Percentiles rank a stretch among this genome's conserved stretches.
phyloP scores from a whole-genome alignment of 2,797 vertebrate species.

The Paramormyrops hopkinsi region DNA sequence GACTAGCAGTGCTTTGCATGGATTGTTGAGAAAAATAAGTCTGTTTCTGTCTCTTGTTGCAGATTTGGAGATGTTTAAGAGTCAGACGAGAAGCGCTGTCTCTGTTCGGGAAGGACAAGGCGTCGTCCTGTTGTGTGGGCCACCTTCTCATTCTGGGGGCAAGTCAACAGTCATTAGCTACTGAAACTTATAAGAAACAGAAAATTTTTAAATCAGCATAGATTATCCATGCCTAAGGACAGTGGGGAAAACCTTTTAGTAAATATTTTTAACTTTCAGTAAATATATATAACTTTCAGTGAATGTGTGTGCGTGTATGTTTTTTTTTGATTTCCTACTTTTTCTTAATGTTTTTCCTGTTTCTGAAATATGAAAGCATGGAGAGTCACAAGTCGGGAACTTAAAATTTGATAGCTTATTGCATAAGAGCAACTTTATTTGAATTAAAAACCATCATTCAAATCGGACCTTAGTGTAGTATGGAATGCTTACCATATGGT shows the following conservation, averaged over 20 bases:
- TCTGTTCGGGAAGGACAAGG: conserved; percentile 91
- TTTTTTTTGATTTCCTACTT: not conserved
- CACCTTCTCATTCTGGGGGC: conserved; percentile 78
- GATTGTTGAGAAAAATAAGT: not conserved
- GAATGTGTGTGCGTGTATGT: not conserved
- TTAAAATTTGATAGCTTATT: not conserved
- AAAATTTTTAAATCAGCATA: not conserved
- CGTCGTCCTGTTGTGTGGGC: conserved; percentile 84
- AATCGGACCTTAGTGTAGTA: not conserved
- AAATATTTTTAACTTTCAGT: not conserved
- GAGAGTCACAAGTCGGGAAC: not conserved
- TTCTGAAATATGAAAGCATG: not conserved
- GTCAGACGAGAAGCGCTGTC: conserved; percentile 73
- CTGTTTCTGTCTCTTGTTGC: conserved; percentile 25
- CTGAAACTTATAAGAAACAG: not conserved
- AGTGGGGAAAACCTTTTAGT: not conserved
- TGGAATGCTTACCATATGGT: not conserved
- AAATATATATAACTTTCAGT: not conserved
- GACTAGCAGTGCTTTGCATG: not conserved
- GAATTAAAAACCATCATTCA: not conserved
- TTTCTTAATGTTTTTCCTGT: not conserved
- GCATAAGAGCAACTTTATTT: not conserved
- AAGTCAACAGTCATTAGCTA: conserved; percentile 38
- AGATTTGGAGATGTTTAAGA: conserved; percentile 83
- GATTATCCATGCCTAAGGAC: not conserved